phyloP scores from a whole-genome alignment of 1,140 invertebrate species.

The Acromyrmex heyeri region DNA sequence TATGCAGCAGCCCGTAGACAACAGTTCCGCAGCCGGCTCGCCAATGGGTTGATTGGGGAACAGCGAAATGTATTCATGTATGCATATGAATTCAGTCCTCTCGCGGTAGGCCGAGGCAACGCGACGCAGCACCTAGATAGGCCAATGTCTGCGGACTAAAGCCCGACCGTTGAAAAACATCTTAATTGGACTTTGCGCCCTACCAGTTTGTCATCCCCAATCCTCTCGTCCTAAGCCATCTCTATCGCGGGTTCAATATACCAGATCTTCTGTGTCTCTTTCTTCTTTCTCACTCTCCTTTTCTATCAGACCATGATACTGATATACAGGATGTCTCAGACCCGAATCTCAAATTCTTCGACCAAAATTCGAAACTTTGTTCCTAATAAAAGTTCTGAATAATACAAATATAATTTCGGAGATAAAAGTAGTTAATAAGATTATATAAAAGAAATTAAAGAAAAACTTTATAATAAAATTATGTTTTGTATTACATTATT shows the following conservation, averaged over 20 bases:
- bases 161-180: constrained; percentile 77
- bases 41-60: constrained; percentile 78
- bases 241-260: constrained; percentile 10
- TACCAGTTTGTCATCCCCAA: constrained; percentile 48
- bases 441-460: neutral
- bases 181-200: constrained; percentile 78
- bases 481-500: neutral
- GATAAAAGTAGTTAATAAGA: neutral
- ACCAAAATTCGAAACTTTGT: neutral
- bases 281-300: constrained; percentile 22
- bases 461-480: neutral
- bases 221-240: constrained; percentile 22
- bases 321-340: neutral
- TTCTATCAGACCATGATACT: neutral
- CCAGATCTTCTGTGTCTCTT: neutral
- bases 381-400: constrained; percentile 1
- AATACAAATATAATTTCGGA: neutral
- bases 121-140: constrained; percentile 60
- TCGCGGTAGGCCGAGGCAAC: constrained; percentile 45
- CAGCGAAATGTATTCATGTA: constrained; percentile 80
- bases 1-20: constrained; percentile 26
- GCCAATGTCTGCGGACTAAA: constrained; percentile 67
- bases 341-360: neutral
- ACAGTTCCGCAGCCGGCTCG: constrained; percentile 47
- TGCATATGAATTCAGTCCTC: constrained; percentile 80